Conservation (phyloP, 2,888 invertebrate genomes). For the Colostygia pectinataria region DNA sequence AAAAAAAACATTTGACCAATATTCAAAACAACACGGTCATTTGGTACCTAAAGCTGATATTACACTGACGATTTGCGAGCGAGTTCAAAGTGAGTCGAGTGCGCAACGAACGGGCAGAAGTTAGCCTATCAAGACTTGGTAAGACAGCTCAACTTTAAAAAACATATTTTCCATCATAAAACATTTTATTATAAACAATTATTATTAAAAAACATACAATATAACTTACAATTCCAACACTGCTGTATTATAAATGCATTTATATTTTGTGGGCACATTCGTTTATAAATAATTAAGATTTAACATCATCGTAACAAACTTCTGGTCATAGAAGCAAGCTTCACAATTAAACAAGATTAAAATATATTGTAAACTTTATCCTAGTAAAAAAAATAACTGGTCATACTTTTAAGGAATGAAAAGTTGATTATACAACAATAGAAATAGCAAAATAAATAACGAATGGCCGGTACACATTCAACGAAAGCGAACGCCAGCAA, state of each 20-base stretch:
- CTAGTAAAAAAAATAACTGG: not conserved
- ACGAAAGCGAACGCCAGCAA: too few relatives aligned
- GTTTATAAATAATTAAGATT: slow-evolving; percentile 27
- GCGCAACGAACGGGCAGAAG: too few relatives aligned
- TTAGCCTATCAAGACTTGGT: too few relatives aligned
- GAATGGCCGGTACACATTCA: too few relatives aligned
- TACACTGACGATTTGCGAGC: too few relatives aligned
- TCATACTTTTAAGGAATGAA: slow-evolving; percentile 1
- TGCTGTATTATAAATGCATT: slow-evolving; percentile 75
- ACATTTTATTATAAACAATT: slow-evolving; percentile 82
- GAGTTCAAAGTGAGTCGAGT: too few relatives aligned
- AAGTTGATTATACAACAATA: too few relatives aligned
- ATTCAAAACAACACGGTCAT: too few relatives aligned
- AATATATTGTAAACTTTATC: not conserved
- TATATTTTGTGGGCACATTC: slow-evolving; percentile 44
- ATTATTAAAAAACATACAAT: slow-evolving; percentile 72
- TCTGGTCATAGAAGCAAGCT: slow-evolving; percentile 7
- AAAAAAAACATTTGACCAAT: too few relatives aligned
- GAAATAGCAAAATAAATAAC: too few relatives aligned
- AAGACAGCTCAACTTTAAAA: too few relatives aligned
- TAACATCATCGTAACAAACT: not conserved
- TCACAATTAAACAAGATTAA: not conserved
- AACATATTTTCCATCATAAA: slow-evolving; percentile 57
- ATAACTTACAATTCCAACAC: slow-evolving; percentile 74
- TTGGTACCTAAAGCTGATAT: too few relatives aligned